phyloP scores from a whole-genome alignment of 2,113 vertebrate genomes.

The Melanocharis versteri region DNA sequence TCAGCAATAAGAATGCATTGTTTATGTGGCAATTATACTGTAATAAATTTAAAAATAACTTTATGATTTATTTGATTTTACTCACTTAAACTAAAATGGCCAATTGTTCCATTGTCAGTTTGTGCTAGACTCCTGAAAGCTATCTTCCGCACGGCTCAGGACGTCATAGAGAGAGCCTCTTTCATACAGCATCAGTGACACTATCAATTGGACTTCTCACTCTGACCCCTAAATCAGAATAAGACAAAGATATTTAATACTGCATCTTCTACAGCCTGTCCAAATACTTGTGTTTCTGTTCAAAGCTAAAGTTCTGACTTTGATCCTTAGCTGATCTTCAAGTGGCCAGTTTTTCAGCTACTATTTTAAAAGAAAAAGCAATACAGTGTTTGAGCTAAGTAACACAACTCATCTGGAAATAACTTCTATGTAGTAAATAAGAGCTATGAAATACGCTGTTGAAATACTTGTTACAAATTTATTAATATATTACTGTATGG shows the following conservation, averaged over 20 bases:
- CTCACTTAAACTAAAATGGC: background rate
- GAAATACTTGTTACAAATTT: background rate
- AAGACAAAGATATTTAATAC: background rate
- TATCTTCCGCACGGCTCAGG: background rate
- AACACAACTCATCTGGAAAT: background rate
- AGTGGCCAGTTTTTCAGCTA: background rate
- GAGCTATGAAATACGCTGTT: background rate
- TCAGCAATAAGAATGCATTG: background rate
- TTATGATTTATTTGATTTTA: background rate
- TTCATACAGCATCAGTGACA: background rate
- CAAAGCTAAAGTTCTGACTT: background rate
- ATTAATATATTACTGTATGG: background rate
- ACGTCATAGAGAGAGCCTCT: background rate
- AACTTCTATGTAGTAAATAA: background rate
- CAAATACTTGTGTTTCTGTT: background rate
- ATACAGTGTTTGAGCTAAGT: background rate
- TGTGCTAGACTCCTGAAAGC: background rate
- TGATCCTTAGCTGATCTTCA: background rate
- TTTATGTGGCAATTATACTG: background rate
- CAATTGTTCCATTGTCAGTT: background rate
- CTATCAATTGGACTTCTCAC: rapidly evolving
- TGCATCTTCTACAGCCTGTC: background rate
- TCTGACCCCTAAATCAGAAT: background rate
- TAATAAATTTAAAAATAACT: background rate
- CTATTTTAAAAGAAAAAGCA: background rate